Evolutionary conservation across 1,140 invertebrate genomes (phyloP), one percentile per base, ranked within the genome.

Genomic region (Macrobrachium rosenbergii): DNA sequence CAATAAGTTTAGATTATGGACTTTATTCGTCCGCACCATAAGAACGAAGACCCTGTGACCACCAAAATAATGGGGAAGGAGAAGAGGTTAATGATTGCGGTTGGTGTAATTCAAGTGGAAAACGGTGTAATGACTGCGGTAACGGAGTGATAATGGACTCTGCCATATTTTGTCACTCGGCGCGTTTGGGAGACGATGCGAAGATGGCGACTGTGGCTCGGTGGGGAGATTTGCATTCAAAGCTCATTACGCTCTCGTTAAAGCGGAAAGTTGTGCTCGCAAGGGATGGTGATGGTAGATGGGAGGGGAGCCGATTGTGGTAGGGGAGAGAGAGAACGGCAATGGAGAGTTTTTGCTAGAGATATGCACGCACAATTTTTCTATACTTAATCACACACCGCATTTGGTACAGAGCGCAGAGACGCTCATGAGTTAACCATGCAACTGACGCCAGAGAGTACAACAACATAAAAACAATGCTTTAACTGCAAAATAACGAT

Each of bases 41-140:
- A 45, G 37, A 43, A n/a, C 63, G 23, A 45, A 67, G n/a, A 8
- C 64, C 28, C 28, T 21, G 0, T 21, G 23, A 7, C 14, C 21
- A 43, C 10, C 23, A 12, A 19, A 1, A 60, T 10, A 5, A n/a
- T 43, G 7, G 17, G 8, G 17, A 63, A 2, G 79, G 79, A 28
- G 2, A 45, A 43, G 28, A 45, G 63, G 37, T 63, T 45, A 14
- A 21, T 63, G 63, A 69, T 63, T 81, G 79, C 63, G 79, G 63
- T 37, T 67, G 79, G 79, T 81, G 79, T 81, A 81, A 67, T 81
- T 81, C 79, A 81, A 63, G 79, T 81, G 79, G 79, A 81, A 81
- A 81, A 81, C 79, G 79, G 79, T 81, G 79, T 81, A 81, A 81
- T 81, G 79, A 81, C 79, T 81, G 79, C 79, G 79, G 79, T 81